Evolutionary conservation across 2,797 vertebrate genomes (phyloP), one percentile per base, ranked within the genome.

Genomic region (Sardinella longiceps): DNA sequence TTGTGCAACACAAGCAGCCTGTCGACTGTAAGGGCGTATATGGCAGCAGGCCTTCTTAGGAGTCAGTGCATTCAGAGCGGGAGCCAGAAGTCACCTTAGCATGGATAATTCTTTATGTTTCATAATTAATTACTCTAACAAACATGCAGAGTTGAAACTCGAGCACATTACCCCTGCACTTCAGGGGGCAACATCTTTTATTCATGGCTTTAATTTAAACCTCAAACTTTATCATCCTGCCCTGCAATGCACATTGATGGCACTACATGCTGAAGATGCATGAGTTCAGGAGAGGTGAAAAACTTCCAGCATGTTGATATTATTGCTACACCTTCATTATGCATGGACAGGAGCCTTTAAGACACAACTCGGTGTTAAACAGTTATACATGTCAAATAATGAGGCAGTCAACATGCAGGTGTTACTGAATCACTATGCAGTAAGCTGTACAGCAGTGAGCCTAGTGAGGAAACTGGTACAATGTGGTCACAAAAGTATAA

Each of bases 1-100:
- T 84, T 63, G 82, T 60, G 20, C 80, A 86, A 89, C 90, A 88
- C 89, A 90, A 81, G 43, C 86, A 86, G 88, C 85, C 84, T 91
- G 89, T 91, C 85, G 88, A 66, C 70, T 88, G 77, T 80, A 3
- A 10, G 2, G 7, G 43, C 80, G 83, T 84, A 18, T 37, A 81
- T 20, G 51, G 30, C 84, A 85, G 30, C 84, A 85, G 18, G 6
- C 37, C 70, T 91, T 89, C 83, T 82, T 86, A 5, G 39, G 86
- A 87, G 85, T 88, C 84, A 80, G 82, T 84, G 50, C 63, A 86
- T 88, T 85, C 50, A 80, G 86, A 87, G 82, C 45, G 33, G 77
- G 70, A 80, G 51, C 37, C 50, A 85, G 80, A 83, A 85, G 86
- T 81, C 43, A 85, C 83, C 70, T 53, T 30, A 3, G 77, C 81